A percentile compares a stretch with the other conserved stretches of the same genome.
phyloP scores from a whole-genome alignment of 2,888 invertebrate genomes.

The Augochlorella aurata region DNA sequence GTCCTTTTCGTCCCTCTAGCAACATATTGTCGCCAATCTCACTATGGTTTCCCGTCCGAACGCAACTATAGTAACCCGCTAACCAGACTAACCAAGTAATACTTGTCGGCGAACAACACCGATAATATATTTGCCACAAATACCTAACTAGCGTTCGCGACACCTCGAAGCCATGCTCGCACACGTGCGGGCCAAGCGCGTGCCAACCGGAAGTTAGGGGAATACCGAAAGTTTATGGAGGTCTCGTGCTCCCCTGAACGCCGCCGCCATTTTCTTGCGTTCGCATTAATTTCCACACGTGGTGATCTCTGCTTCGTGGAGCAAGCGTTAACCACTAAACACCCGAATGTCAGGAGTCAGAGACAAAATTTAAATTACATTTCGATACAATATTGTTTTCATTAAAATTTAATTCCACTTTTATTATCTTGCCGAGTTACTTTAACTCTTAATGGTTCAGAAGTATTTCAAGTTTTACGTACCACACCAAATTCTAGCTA shows the following conservation, averaged over 20 bases:
- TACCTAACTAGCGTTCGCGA: slow-evolving; percentile 30
- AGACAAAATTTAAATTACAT: neutral
- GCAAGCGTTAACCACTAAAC: slow-evolving; percentile 6
- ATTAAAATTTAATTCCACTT: neutral
- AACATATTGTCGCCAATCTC: neutral
- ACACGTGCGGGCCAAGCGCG: slow-evolving; percentile 13
- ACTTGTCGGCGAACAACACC: neutral
- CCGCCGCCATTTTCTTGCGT: slow-evolving; percentile 3
- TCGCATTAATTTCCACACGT: slow-evolving; percentile 42
- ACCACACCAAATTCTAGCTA: too few species aligned
- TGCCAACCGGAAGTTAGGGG: slow-evolving; percentile 31
- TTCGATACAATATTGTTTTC: neutral
- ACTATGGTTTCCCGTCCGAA: neutral
- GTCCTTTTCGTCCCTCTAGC: neutral
- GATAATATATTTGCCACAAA: slow-evolving; percentile 36
- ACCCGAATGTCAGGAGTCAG: neutral
- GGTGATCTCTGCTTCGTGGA: neutral
- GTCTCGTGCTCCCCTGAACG: slow-evolving; percentile 20
- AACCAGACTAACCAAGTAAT: slow-evolving; percentile 4
- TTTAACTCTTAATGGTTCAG: neutral
- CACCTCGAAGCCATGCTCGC: slow-evolving; percentile 38
- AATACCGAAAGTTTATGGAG: slow-evolving; percentile 41
- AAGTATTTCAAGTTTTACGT: too few species aligned
- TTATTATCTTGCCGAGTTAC: neutral
- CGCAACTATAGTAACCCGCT: neutral